phyloP scores from a whole-genome alignment of 2,797 vertebrate genomes.

The Nannoperca australis region DNA sequence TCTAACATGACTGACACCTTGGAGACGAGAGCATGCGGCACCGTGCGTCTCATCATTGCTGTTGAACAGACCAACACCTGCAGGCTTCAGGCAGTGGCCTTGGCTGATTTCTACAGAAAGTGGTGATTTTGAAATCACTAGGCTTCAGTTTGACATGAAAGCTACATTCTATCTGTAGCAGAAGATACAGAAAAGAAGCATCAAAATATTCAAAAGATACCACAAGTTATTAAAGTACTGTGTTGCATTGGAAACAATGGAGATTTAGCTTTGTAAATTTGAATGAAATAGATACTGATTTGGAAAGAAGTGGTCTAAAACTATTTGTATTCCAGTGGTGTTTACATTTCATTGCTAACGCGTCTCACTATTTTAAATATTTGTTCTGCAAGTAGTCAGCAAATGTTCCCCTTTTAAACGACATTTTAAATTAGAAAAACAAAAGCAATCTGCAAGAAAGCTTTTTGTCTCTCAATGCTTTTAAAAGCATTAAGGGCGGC shows the following conservation, averaged over 20 bases:
- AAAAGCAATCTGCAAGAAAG: constrained; percentile 64
- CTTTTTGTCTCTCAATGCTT: constrained; percentile 69
- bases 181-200: neutral
- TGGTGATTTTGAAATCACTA: constrained; percentile 39
- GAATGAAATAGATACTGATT: constrained; percentile 14
- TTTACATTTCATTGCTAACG: constrained; percentile 11
- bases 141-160: constrained; percentile 20
- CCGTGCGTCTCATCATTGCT: constrained; percentile 29
- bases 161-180: constrained; percentile 9
- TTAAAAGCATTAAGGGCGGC: constrained; percentile 72
- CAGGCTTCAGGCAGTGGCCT: constrained; percentile 36
- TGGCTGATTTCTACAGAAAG: constrained; percentile 43
- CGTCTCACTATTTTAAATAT: constrained; percentile 30
- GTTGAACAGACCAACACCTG: constrained; percentile 46
- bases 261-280: constrained; percentile 12
- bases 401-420: constrained; percentile 55
- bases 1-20: constrained; percentile 53
- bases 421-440: constrained; percentile 61
- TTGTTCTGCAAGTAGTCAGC: constrained; percentile 50
- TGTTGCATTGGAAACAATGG: neutral
- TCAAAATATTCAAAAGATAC: neutral
- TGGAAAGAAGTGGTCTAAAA: neutral
- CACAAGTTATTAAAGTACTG: neutral
- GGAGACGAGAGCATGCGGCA: constrained; percentile 34
- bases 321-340: neutral